These are phyloP conservation scores for Oreotrochilus melanogaster DNA, from an alignment of 2,113 vertebrate species.

Conservation along the genomic window DNA sequence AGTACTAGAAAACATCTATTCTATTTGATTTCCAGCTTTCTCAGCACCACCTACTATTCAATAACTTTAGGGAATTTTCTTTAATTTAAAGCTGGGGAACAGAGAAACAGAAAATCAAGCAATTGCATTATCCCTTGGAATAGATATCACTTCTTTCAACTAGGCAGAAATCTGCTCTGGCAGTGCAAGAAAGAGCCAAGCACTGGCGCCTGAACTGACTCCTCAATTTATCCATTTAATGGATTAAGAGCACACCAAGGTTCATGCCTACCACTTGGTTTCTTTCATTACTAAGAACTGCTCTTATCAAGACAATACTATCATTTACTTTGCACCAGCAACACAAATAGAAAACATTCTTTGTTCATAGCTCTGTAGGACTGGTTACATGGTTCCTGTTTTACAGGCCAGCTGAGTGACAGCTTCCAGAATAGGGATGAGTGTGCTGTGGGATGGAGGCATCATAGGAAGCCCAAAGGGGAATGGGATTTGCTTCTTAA, in stretches of 20 bases:
- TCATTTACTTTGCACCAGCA: neutral
- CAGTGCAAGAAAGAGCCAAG: neutral
- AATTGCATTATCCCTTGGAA: slow-evolving; percentile 20
- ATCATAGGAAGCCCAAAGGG: neutral
- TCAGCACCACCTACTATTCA: slow-evolving; percentile 2
- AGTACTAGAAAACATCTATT: neutral
- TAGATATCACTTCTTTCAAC: neutral
- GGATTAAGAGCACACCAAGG: slow-evolving; percentile 2
- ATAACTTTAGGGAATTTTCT: slow-evolving; percentile 38
- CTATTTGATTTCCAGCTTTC: neutral
- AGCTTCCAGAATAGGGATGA: neutral
- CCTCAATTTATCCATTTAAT: neutral
- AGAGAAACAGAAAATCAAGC: slow-evolving; percentile 17
- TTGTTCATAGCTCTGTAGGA: neutral
- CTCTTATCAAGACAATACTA: neutral
- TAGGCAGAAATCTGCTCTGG: neutral
- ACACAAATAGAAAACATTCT: neutral
- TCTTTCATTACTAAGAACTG: neutral
- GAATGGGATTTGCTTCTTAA: slow-evolving; percentile 42
- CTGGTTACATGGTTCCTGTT: neutral
- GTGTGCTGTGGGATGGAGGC: neutral
- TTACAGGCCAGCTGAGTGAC: neutral
- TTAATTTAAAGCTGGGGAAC: slow-evolving; percentile 23
- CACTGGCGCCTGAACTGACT: neutral
- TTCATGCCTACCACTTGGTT: neutral